A percentile compares a stretch with the other conserved stretches of the same genome.
These are phyloP conservation scores for Dromiciops gliroides DNA, from an alignment of 2,113 vertebrate species.

Conservation along the genomic window DNA sequence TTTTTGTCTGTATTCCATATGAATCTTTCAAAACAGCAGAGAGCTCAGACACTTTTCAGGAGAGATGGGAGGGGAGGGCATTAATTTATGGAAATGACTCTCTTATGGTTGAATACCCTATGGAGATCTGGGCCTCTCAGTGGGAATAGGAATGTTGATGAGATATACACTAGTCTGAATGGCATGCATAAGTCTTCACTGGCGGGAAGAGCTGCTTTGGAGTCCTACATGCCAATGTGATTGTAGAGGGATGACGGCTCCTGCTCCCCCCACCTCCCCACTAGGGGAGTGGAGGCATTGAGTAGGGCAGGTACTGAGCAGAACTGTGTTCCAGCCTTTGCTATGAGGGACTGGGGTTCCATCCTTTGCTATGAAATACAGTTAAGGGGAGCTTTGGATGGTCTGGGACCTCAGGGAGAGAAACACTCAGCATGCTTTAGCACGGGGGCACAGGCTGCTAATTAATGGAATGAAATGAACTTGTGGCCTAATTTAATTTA, in stretches of 20 bases:
- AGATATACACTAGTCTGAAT: not conserved
- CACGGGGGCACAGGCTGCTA: not conserved
- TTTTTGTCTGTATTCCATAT: not conserved
- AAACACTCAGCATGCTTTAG: not conserved
- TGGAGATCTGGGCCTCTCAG: not conserved
- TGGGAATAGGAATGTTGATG: conserved; percentile 14
- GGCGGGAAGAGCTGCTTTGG: not conserved
- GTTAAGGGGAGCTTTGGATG: not conserved
- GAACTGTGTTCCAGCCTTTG: not conserved
- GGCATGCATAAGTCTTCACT: not conserved
- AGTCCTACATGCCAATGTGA: not conserved
- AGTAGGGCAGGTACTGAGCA: not conserved
- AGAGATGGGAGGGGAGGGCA: not conserved
- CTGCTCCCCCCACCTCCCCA: not conserved
- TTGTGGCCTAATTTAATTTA: conserved; percentile 68
- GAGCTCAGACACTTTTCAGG: not conserved
- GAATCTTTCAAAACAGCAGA: conserved; percentile 3
- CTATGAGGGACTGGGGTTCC: not conserved
- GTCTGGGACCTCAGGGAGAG: not conserved
- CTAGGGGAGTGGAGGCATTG: not conserved
- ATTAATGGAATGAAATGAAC: conserved; percentile 58
- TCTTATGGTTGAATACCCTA: not conserved
- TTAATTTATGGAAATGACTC: not conserved
- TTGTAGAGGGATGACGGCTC: not conserved
- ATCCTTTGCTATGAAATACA: not conserved